Conservation (phyloP, 2,797 vertebrate genomes). For the Acipenser transmontanus region DNA sequence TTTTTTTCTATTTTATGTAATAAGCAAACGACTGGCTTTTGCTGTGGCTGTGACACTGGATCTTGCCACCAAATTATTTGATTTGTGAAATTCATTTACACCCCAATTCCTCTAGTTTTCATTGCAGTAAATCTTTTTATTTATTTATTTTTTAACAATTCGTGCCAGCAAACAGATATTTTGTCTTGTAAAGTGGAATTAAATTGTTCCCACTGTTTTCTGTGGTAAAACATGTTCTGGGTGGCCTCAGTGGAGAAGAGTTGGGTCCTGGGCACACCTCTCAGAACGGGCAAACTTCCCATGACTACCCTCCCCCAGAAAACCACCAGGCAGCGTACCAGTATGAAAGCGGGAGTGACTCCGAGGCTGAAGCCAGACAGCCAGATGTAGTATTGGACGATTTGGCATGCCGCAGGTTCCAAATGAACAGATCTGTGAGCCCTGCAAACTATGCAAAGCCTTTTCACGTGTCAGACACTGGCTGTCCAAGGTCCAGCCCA, state of each 20-base stretch:
- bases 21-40: no score
- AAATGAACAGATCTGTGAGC: conserved; percentile 51
- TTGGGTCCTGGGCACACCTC: conserved; percentile 40
- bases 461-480: conserved; percentile 36
- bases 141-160: no score
- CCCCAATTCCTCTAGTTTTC: no score
- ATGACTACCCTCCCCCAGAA: conserved; percentile 38
- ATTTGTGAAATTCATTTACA: no score
- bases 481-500: conserved; percentile 34
- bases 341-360: conserved; percentile 66
- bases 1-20: no score
- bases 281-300: conserved; percentile 39
- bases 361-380: conserved; percentile 61
- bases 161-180: no score
- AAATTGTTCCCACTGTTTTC: no score
- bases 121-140: no score
- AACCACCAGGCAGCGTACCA: conserved; percentile 43
- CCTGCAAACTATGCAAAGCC: conserved; percentile 61
- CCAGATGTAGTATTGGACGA: conserved; percentile 72
- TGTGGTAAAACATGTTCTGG: conserved; percentile 8
- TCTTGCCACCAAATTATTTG: no score
- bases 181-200: no score
- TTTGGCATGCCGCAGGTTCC: conserved; percentile 76
- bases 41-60: no score
- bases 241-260: conserved; percentile 43